Base-by-base conservation (phyloP, 1,140 invertebrate genomes). In the Neodiprion virginianus region DNA sequence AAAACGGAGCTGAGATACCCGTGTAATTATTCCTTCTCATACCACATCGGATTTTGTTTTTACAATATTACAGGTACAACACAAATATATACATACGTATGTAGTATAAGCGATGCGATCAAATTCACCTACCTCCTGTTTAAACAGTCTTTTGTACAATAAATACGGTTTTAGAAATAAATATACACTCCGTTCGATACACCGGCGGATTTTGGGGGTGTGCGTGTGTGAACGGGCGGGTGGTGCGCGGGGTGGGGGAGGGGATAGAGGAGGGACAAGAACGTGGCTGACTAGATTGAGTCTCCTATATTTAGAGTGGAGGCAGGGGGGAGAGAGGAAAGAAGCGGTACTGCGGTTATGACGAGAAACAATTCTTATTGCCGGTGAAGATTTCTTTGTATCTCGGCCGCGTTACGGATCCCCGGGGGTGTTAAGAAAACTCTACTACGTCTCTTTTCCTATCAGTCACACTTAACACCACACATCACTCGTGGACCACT, bases 401-500 rank as follows among this genome's bases (percentile, higher is more conserved):
- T 69, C 48, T n/a, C 49, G 61, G 14, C 23, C 68, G 67, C 67
- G 67, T 23, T 17, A 73, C 67, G 74, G 74, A 65, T 71, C 2
- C 69, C 28, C 70, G 53, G 75, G 72, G 74, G 75, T 71, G 50
- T 61, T 74, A 67, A 70, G 79, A 80, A 76, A 83, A 83, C 81
- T 80, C 82, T 78, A 74, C 14, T 69, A 79, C 71, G 69, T 73
- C 76, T 75, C 80, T 83, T 77, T 76, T 78, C 80, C 78, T 74
- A 73, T 77, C 79, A 79, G 74, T 83, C 83, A 84, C 82, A 82
- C 82, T 79, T 79, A 79, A 80, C 82, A 80, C 77, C 81, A 80
- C 80, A 87, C 86, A 88, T 88, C 83, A 84, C 85, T 85, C 84
- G 74, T 72, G 83, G 86, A 87, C 87, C 86, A 88, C 87, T 88